Conservation (phyloP, 1,140 invertebrate genomes). For the Macrosteles quadrilineatus region DNA sequence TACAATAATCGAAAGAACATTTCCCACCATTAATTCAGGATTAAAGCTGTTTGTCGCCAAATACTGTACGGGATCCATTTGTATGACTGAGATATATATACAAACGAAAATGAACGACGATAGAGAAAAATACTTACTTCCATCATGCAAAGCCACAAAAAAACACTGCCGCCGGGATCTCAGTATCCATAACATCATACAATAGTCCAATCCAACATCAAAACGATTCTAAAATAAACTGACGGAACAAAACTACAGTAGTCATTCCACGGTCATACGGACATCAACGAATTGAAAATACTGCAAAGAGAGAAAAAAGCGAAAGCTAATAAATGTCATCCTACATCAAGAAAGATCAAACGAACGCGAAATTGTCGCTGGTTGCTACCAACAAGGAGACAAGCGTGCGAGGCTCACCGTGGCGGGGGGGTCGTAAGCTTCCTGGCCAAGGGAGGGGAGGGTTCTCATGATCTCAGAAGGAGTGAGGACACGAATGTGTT, state of each 20-base stretch:
- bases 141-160: slow-evolving; percentile 14
- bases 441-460: slow-evolving; percentile 74
- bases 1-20: not conserved
- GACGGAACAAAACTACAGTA: slow-evolving; percentile 10
- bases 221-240: not conserved
- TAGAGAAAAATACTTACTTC: slow-evolving; percentile 6
- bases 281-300: slow-evolving; percentile 1
- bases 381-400: slow-evolving; percentile 27
- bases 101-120: not conserved
- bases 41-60: too few species aligned
- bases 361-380: not conserved
- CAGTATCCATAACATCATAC: not conserved
- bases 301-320: slow-evolving; percentile 28
- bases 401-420: slow-evolving; percentile 57
- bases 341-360: slow-evolving; percentile 20
- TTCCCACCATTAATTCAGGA: not conserved
- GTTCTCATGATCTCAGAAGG: slow-evolving; percentile 85
- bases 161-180: slow-evolving; percentile 1
- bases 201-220: not conserved
- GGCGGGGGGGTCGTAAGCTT: slow-evolving; percentile 64
- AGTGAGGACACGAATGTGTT: slow-evolving; percentile 81
- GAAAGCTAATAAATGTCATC: slow-evolving; percentile 29
- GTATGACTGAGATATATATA: not conserved
- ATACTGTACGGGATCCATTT: not conserved
- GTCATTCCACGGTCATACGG: not conserved